Evolutionary conservation across 2,888 invertebrate species (phyloP).

Genomic region (Tipula vernalis): DNA sequence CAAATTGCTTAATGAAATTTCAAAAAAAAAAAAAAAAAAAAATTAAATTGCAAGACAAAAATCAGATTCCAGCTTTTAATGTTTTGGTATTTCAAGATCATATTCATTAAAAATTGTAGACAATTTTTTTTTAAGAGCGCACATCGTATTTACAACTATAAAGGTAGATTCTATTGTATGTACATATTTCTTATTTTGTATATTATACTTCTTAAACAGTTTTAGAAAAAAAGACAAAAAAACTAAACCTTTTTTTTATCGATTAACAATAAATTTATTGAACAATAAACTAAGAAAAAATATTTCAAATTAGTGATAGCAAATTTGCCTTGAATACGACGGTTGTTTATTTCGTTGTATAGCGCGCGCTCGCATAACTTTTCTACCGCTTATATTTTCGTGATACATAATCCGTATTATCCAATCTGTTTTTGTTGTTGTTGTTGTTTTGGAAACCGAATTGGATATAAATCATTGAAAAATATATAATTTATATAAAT

Average conservation of each 20-base stretch:
- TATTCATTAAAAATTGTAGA: not conserved
- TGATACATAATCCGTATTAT: not conserved
- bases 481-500: not conserved
- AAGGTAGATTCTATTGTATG: not conserved
- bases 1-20: not conserved
- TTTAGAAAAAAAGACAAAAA: not conserved
- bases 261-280: constrained; percentile 4
- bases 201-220: not conserved
- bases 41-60: not conserved
- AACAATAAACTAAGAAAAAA: not conserved
- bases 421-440: not conserved
- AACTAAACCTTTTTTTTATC: not conserved
- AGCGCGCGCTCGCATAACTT: not conserved
- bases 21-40: not conserved
- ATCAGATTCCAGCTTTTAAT: not conserved
- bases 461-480: not conserved
- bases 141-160: not conserved
- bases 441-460: not conserved
- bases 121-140: not conserved
- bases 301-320: not conserved
- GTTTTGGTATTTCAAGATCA: not conserved
- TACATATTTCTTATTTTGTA: not conserved
- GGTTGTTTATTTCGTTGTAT: not conserved
- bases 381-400: not conserved
- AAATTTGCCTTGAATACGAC: not conserved